Base-by-base conservation (phyloP, 2,113 vertebrate genomes). In the Trichechus manatus region DNA sequence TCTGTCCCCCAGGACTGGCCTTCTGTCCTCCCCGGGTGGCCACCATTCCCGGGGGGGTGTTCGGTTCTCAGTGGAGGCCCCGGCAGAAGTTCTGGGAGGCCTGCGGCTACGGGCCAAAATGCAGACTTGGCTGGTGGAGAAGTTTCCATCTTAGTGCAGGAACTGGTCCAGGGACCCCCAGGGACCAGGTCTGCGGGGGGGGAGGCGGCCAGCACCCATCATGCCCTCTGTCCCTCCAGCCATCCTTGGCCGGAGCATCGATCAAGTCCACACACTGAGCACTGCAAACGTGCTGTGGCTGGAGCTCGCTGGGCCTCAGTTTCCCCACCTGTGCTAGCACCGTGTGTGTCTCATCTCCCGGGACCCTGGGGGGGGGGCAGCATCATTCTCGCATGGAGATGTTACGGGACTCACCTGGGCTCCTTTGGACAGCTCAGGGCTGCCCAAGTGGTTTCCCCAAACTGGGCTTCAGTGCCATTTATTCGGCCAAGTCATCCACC, bases 131-230 rank as follows among this genome's bases (percentile, higher is more conserved):
- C 98, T 78, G 92, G n/a, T 47, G 91, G 64, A 98, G 97, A 98
- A 98, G 83, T 98, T 99, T 98, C 98, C 98, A 98, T 98, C 96
- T 98, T 95, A 97, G 97, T 3, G 33, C 89, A 88, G 97, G 93
- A 97, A 84, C 92, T 95, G 97, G 68, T 94, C 97, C 29, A 0
- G 92, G 86, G 91, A 75, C 47, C 89, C 93, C 90, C 42, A 61
- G 89, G 82, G 96, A 66, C 68, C 66, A 78, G 53, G 10, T 22
- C 31, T 20, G 44, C 0, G 8, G 42, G 9, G 83, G 25, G 27
- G 81, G 50, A 59, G 42, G 84, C 14, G 50, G 70, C 83, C 29
- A 1, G 75, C 1, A 14, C 29, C 94, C 22, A 50, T 50, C 29
- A 29, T 66, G 64, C 59, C 75, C 64, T 70, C 85, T 84, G 19